These are phyloP conservation scores for Scalopus aquaticus DNA, from an alignment of 2,113 vertebrate species.

Conservation along the genomic window DNA sequence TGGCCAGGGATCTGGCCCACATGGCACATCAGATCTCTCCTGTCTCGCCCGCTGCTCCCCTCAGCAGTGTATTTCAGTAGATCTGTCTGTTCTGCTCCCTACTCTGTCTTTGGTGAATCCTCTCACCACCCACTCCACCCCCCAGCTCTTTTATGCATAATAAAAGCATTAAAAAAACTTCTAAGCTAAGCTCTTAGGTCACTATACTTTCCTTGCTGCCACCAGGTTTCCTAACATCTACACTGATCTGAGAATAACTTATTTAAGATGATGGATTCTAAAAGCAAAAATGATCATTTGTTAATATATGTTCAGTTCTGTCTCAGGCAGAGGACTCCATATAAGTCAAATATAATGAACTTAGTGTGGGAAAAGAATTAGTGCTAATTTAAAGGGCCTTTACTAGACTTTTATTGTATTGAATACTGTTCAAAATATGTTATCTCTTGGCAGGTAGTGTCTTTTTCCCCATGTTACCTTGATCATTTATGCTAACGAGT, in stretches of 20 bases:
- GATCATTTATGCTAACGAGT: background rate
- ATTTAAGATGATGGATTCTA: background rate
- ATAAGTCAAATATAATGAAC: background rate
- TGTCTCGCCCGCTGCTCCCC: no score
- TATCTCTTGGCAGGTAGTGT: background rate
- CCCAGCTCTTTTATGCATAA: no score
- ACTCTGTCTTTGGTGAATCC: background rate
- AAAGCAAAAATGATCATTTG: background rate
- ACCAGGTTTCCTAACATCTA: background rate
- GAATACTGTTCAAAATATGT: conserved; percentile 11
- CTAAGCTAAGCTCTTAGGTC: background rate
- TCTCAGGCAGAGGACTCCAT: background rate
- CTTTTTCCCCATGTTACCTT: background rate
- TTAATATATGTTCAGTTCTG: background rate
- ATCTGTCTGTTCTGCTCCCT: background rate
- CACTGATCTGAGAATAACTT: background rate
- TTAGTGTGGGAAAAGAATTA: background rate
- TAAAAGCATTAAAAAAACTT: no score
- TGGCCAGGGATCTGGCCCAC: no score
- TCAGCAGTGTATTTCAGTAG: no score
- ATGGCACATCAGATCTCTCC: no score
- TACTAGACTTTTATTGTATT: background rate
- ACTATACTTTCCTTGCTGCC: background rate
- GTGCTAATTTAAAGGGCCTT: background rate
- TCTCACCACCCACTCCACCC: background rate